Evolutionary conservation across 2,113 vertebrate genomes (phyloP).

Genomic region (Cettia cetti): DNA sequence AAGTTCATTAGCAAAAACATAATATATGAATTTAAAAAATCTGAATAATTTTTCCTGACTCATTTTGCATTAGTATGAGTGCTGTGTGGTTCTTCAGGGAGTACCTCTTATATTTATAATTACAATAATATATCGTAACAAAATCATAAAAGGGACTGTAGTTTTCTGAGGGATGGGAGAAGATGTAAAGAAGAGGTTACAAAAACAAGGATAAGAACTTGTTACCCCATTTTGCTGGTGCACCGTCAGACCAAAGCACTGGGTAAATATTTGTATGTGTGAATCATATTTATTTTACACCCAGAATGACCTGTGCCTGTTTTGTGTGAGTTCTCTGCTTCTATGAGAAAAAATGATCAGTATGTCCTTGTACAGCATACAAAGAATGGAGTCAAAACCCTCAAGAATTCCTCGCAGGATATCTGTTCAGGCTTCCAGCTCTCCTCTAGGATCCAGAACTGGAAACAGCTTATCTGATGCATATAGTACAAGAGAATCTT

Average conservation of each 20-base stretch:
- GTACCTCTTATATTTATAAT: not conserved
- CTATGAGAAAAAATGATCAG: not conserved
- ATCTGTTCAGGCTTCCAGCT: slow-evolving; percentile 78
- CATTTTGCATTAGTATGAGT: not conserved
- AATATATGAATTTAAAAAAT: not conserved
- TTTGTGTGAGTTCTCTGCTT: not conserved
- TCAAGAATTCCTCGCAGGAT: slow-evolving; percentile 86
- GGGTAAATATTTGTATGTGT: not conserved
- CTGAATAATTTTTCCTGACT: not conserved
- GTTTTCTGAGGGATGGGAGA: not conserved
- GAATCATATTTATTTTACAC: not conserved
- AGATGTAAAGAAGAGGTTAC: not conserved
- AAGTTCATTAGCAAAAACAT: not conserved
- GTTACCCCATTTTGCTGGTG: not conserved
- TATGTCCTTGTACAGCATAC: slow-evolving; percentile 53
- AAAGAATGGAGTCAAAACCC: slow-evolving; percentile 91
- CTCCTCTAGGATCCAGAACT: slow-evolving; percentile 70
- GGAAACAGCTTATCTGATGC: slow-evolving; percentile 75
- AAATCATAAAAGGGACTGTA: not conserved
- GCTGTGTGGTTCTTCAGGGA: not conserved
- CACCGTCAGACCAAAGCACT: not conserved
- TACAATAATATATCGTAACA: not conserved
- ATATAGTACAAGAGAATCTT: slow-evolving; percentile 76
- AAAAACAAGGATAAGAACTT: not conserved
- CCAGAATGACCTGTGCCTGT: not conserved